Evolutionary conservation across 2,113 vertebrate genomes (phyloP).

Genomic region (Rhinoderma darwinii): DNA sequence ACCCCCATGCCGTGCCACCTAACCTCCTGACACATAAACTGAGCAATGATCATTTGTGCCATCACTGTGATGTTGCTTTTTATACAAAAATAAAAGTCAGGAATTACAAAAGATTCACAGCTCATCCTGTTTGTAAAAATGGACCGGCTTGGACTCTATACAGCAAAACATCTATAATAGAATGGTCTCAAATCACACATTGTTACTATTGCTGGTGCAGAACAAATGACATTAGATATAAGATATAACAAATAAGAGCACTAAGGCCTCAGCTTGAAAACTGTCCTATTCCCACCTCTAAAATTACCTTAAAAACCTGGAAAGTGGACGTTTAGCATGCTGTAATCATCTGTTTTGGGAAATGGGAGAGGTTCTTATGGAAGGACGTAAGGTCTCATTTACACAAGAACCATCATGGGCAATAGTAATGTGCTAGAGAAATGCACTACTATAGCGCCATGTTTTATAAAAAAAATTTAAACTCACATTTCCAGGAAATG

Average conservation of each 20-base stretch:
- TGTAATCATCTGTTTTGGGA: neutral
- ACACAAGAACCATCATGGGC: neutral
- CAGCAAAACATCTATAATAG: conserved; percentile 29
- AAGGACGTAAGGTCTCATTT: no score
- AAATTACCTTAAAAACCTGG: neutral
- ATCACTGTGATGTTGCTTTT: conserved; percentile 21
- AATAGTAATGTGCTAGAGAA: neutral
- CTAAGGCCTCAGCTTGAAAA: conserved; percentile 38
- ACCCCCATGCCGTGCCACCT: neutral
- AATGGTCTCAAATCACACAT: neutral
- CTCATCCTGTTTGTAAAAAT: conserved; percentile 48
- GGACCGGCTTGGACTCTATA: conserved; percentile 3
- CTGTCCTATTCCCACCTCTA: neutral
- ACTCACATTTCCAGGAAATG: neutral
- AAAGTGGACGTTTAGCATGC: neutral
- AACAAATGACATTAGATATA: conserved; percentile 6
- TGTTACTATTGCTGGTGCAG: conserved; percentile 34
- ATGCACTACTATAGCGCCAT: neutral
- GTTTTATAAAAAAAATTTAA: neutral
- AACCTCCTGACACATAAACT: neutral
- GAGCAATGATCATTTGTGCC: neutral
- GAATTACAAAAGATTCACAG: conserved; percentile 37
- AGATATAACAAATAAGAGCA: conserved; percentile 50
- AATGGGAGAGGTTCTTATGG: neutral
- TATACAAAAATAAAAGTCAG: conserved; percentile 47